Conservation (phyloP, 2,113 vertebrate genomes). For the Nettapus auritus region DNA sequence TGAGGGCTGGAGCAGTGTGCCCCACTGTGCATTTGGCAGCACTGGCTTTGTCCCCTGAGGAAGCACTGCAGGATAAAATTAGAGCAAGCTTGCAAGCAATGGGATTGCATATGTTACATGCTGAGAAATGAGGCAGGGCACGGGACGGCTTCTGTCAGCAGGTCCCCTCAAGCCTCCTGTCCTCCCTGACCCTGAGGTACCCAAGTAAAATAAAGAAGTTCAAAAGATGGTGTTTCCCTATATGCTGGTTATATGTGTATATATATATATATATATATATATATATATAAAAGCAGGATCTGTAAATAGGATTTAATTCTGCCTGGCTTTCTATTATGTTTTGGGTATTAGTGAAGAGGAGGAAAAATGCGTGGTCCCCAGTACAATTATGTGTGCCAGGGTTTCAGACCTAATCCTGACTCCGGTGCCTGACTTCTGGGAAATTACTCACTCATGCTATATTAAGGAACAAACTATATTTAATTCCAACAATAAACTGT, state of each 20-base stretch:
- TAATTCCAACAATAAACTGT: neutral
- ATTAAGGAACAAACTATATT: neutral
- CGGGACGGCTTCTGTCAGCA: neutral
- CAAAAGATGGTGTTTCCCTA: neutral
- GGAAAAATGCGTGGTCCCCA: neutral
- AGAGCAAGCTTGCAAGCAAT: neutral
- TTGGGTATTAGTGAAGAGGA: neutral
- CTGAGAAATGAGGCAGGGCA: neutral
- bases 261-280: too few relatives aligned
- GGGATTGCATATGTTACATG: neutral
- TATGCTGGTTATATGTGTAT: neutral
- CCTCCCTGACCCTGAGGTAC: neutral
- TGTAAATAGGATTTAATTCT: neutral
- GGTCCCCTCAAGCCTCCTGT: neutral
- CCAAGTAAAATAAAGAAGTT: neutral
- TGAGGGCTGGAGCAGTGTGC: neutral
- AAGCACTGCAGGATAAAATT: neutral
- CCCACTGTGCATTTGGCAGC: neutral
- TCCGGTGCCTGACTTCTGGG: neutral
- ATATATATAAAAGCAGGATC: neutral
- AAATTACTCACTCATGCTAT: neutral
- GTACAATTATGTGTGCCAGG: rapidly evolving
- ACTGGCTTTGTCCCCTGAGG: neutral
- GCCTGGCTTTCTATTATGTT: neutral
- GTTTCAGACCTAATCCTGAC: neutral